Conservation (phyloP, 2,888 invertebrate genomes). For the Microchrysa polita region DNA sequence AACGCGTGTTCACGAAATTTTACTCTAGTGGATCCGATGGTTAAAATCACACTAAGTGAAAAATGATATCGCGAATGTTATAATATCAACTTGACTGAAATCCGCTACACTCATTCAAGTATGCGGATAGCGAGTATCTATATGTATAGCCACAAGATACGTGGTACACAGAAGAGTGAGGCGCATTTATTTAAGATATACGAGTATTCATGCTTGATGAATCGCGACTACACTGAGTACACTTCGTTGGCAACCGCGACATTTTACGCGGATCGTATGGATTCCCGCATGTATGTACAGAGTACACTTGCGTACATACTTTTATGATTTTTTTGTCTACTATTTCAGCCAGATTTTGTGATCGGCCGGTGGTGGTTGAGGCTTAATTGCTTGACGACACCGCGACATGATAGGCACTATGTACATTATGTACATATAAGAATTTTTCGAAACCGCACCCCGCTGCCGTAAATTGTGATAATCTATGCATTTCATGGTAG, state of each 20-base stretch:
- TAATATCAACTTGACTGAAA: constrained; percentile 1
- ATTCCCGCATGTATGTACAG: constrained; percentile 11
- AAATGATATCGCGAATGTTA: constrained; percentile 21
- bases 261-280: constrained; percentile 19
- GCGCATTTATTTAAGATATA: neutral
- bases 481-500: no score
- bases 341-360: constrained; percentile 1
- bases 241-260: constrained; percentile 15
- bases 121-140: neutral
- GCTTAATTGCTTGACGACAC: constrained; percentile 6
- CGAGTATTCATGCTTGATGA: neutral
- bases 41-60: constrained; percentile 31
- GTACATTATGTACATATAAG: neutral
- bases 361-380: neutral
- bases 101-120: neutral
- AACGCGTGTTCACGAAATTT: constrained; percentile 30
- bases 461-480: no score
- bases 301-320: neutral
- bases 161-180: no score
- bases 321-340: neutral
- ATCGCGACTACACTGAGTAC: neutral
- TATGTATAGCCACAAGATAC: neutral
- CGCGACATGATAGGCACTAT: neutral
- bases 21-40: constrained; percentile 20
- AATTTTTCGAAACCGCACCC: neutral